Evolutionary conservation across 1,140 invertebrate species (phyloP).

Genomic region (Calycopis cecrops): DNA sequence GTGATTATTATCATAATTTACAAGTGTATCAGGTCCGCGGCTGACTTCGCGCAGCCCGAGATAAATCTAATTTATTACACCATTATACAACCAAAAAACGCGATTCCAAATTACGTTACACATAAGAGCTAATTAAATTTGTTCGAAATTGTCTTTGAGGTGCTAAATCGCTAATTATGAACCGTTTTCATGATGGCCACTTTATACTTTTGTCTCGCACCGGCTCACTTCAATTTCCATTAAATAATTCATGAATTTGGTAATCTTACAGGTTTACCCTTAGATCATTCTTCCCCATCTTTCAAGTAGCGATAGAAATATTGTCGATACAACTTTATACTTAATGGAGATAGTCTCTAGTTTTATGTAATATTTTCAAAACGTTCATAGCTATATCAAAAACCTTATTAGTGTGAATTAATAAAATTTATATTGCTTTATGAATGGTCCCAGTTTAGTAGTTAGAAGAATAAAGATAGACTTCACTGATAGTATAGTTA

Average conservation of each 20-base stretch:
- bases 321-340: no score
- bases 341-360: no score
- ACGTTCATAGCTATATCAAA: no score
- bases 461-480: no score
- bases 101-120: neutral
- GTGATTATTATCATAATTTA: slow-evolving; percentile 10
- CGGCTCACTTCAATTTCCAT: neutral
- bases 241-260: neutral
- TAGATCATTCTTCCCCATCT: no score
- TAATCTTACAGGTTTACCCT: neutral
- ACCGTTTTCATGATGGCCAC: neutral
- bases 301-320: no score
- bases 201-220: neutral
- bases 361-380: no score
- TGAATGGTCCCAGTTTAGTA: no score
- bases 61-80: slow-evolving; percentile 5
- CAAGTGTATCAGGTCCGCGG: neutral
- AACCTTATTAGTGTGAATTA: no score
- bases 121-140: slow-evolving; percentile 3
- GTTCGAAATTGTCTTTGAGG: neutral
- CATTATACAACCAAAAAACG: neutral
- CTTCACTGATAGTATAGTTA: no score
- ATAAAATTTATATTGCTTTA: no score
- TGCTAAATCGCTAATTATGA: slow-evolving; percentile 2
- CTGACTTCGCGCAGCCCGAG: neutral